Evolutionary conservation across 2,113 vertebrate genomes (phyloP), one percentile per base, ranked within the genome.

Genomic region (Pyxicephalus adspersus): DNA sequence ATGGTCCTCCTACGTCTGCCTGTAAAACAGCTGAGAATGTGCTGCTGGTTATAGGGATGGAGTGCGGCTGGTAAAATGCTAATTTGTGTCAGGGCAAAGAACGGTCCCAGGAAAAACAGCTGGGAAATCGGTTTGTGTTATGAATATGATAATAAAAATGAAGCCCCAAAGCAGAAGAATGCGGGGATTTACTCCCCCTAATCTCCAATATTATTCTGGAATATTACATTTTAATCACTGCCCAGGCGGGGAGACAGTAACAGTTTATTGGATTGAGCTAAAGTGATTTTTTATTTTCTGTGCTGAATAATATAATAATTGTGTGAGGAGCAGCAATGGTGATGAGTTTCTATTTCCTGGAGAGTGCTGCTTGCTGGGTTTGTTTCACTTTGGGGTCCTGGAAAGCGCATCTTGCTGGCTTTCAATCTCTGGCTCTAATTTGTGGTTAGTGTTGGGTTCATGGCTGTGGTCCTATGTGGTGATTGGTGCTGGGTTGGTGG

Each of bases 191-290:
- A 5, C 28, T 18, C 1, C 25, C 20, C 22, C 5, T 77, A 65
- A 64, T 77, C 50, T 77, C 61, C 23, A n/a, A 16, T 45, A 66
- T 67, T 50, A 68, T 26, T 76, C 38, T 64, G 16, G 4, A 64
- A 52, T 29, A 76, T 76, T 63, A 28, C 63, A 64, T 63, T 61
- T 31, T 75, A 75, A 75, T 75, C 54, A 50, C 29, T 61, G 58
- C 25, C 22, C 28, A 9, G 38, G 6, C 28, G 16, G 38, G 8
- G 38, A 45, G 38, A 45, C 38, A 45, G 38, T 45, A 54, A 71
- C 68, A 20, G 7, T 17, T 71, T 20, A 22, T 71, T 50, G 68
- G 45, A 26, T 71, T 71, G 22, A 28, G 25, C 2, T 9, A 22
- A 71, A 71, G 38, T 54, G 3, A 71, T 54, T 54, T 28, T 54